Conservation (phyloP, 2,797 vertebrate species). For the Hydrolagus colliei region DNA sequence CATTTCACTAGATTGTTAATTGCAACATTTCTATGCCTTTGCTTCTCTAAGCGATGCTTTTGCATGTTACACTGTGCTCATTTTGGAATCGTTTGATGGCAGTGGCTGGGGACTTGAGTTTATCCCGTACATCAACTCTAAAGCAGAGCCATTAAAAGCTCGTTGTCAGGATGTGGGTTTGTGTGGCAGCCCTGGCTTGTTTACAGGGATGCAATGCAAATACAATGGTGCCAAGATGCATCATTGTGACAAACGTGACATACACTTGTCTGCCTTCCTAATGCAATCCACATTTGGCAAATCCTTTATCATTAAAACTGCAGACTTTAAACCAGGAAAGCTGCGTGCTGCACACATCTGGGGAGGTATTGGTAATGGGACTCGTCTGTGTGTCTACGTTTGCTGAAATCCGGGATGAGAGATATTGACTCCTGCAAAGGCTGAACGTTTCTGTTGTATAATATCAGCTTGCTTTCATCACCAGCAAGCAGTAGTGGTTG, state of each 20-base stretch:
- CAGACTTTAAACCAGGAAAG: background rate
- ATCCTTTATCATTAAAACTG: background rate
- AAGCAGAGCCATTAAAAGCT: background rate
- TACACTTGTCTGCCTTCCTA: background rate
- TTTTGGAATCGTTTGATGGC: background rate
- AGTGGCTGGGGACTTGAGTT: background rate
- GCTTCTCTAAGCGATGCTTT: background rate
- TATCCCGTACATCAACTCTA: background rate
- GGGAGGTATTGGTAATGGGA: background rate
- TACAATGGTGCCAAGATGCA: background rate
- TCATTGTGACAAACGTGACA: background rate
- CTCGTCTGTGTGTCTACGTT: background rate
- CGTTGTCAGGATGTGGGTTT: background rate
- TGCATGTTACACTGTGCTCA: background rate
- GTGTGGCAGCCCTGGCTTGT: background rate
- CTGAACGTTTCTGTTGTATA: background rate
- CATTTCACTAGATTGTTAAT: background rate
- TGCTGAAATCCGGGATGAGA: background rate
- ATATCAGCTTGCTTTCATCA: background rate
- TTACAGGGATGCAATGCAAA: background rate
- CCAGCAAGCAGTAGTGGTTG: background rate
- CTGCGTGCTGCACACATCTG: background rate
- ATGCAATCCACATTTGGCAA: background rate
- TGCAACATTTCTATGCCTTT: background rate
- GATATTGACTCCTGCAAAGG: background rate